Percentiles rank a stretch among this genome's conserved stretches.
phyloP scores from a whole-genome alignment of 2,113 vertebrate genomes.

The Nothoprocta perdicaria region DNA sequence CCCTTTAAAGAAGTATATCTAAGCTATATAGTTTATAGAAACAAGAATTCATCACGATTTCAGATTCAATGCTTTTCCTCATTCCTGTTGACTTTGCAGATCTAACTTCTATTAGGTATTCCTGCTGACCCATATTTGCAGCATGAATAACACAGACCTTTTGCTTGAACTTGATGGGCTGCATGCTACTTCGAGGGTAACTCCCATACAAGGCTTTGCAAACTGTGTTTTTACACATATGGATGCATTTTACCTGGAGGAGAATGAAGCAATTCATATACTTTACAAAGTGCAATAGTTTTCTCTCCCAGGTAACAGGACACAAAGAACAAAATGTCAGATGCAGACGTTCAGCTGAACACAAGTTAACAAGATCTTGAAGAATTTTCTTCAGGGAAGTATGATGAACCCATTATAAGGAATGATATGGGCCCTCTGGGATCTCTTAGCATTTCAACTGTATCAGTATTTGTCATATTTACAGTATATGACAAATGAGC shows the following conservation, averaged over 20 bases:
- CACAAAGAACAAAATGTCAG: slow-evolving; percentile 19
- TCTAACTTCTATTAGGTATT: neutral
- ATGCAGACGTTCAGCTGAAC: neutral
- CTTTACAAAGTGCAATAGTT: neutral
- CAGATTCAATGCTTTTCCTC: neutral
- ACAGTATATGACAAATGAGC: slow-evolving; percentile 63
- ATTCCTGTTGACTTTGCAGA: neutral
- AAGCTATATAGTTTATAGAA: neutral
- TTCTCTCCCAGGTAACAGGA: slow-evolving; percentile 17
- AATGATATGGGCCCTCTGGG: slow-evolving; percentile 30
- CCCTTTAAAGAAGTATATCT: neutral
- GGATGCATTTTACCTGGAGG: neutral
- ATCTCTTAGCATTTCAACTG: slow-evolving; percentile 43
- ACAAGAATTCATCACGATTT: neutral
- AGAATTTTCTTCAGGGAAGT: slow-evolving; percentile 31
- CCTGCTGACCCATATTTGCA: neutral
- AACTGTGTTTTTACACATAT: neutral
- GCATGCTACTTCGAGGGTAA: neutral
- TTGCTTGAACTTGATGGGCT: neutral
- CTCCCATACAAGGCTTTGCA: neutral
- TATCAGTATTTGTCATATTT: slow-evolving; percentile 72
- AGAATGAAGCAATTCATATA: neutral
- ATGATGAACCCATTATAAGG: slow-evolving; percentile 47
- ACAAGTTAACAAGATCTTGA: slow-evolving; percentile 52
- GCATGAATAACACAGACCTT: neutral